Evolutionary conservation across 2,888 invertebrate species (phyloP).

Genomic region (Gibbula magus): DNA sequence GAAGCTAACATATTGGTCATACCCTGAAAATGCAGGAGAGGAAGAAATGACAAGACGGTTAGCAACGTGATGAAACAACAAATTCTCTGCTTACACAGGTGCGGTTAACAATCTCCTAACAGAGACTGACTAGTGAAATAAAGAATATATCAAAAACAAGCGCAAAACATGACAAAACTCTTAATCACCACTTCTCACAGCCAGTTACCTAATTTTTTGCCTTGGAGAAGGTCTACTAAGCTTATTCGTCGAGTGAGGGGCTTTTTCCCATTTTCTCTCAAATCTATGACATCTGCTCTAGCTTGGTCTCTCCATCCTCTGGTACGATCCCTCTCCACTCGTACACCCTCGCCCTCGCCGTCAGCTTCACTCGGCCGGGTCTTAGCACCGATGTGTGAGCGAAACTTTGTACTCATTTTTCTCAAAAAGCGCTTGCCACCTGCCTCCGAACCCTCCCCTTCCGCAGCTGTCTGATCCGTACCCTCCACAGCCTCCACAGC

Average conservation of each 20-base stretch:
- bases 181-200: neutral
- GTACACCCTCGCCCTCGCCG: conserved; percentile 44
- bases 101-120: neutral
- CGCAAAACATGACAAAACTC: conserved; percentile 13
- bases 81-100: neutral
- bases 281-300: conserved; percentile 60
- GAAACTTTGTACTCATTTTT: conserved; percentile 62
- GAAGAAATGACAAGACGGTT: conserved; percentile 2
- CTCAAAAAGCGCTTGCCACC: conserved; percentile 47
- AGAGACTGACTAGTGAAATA: conserved; percentile 9
- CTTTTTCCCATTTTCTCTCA: conserved; percentile 52
- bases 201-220: conserved; percentile 40
- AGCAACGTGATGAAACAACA: conserved; percentile 16
- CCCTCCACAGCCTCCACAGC: neutral
- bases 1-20: conserved; percentile 20
- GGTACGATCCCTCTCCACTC: conserved; percentile 30
- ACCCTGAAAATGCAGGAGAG: conserved; percentile 22
- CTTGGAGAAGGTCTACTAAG: conserved; percentile 45
- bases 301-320: conserved; percentile 33
- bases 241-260: conserved; percentile 53
- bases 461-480: neutral
- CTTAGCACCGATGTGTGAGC: conserved; percentile 41
- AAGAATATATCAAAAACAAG: conserved; percentile 4
- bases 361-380: conserved; percentile 32
- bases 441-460: neutral